A percentile compares a stretch with the other conserved stretches of the same genome.
Evolutionary conservation across 2,888 invertebrate genomes (phyloP).

Genomic region (Phyto melanocephala): DNA sequence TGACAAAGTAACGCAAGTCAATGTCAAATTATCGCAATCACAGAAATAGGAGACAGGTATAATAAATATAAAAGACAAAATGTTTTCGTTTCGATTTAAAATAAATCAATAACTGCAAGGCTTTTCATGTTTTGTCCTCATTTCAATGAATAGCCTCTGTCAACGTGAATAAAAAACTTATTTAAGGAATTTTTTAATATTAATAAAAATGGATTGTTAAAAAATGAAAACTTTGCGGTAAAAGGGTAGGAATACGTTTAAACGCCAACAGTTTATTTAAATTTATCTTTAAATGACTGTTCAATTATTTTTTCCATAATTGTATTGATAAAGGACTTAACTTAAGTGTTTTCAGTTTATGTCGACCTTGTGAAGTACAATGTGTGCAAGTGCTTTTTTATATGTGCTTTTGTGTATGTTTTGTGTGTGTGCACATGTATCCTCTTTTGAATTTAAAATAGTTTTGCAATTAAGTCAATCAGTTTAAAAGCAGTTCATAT

Average conservation of each 20-base stretch:
- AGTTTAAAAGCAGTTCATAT: slow-evolving; percentile 42
- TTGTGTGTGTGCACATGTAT: too few species aligned
- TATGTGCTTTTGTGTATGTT: too few species aligned
- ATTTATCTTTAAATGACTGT: not conserved
- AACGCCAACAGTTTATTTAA: not conserved
- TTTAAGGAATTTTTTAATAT: too few species aligned
- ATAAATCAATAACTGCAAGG: too few species aligned
- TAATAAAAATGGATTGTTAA: too few species aligned
- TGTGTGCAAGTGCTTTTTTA: not conserved
- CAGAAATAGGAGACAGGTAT: slow-evolving; percentile 37
- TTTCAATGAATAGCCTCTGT: too few species aligned
- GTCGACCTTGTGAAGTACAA: not conserved
- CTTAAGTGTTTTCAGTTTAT: not conserved
- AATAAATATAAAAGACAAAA: too few species aligned
- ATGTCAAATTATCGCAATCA: slow-evolving; percentile 37
- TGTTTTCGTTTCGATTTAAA: too few species aligned
- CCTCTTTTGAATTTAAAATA: not conserved
- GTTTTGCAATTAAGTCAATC: slow-evolving; percentile 34
- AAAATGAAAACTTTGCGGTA: too few species aligned
- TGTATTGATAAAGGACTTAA: slow-evolving; percentile 11
- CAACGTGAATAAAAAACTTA: too few species aligned
- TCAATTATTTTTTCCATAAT: slow-evolving; percentile 3
- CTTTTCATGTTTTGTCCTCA: too few species aligned
- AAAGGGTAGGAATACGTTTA: too few species aligned
- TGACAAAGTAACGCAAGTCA: not conserved